Conservation (phyloP, 2,113 vertebrate species). For the Craseonycteris thonglongyai region DNA sequence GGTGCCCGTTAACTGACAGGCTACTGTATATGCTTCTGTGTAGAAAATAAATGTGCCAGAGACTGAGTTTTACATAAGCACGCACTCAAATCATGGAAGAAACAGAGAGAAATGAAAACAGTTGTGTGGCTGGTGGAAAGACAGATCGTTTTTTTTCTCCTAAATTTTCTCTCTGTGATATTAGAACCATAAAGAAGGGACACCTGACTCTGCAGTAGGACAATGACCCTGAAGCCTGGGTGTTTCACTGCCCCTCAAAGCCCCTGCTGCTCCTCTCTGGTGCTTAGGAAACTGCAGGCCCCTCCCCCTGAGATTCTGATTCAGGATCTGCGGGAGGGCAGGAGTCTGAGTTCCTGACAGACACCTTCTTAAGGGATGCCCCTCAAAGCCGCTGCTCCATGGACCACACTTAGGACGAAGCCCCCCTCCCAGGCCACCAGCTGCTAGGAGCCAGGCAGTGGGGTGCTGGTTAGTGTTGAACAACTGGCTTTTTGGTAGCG, state of each 20-base stretch:
- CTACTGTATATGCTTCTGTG: not conserved
- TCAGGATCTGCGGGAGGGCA: not conserved
- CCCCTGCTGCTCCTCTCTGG: not conserved
- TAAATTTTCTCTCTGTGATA: not conserved
- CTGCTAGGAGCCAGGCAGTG: too few species aligned
- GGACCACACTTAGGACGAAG: not conserved
- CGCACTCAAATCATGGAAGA: not conserved
- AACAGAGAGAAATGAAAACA: too few species aligned
- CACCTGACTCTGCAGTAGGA: accelerated
- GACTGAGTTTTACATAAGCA: not conserved
- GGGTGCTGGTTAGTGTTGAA: not conserved
- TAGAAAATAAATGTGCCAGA: accelerated
- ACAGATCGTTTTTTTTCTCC: not conserved
- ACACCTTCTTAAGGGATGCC: too few species aligned
- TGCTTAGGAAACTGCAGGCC: not conserved
- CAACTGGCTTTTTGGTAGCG: not conserved
- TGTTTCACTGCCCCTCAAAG: not conserved
- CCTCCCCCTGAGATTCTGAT: not conserved
- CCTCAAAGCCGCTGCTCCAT: not conserved
- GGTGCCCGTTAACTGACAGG: too few species aligned
- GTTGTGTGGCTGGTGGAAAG: not conserved
- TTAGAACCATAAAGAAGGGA: not conserved
- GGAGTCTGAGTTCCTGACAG: not conserved
- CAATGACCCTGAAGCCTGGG: too few species aligned
- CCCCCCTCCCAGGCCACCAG: not conserved